phyloP scores from a whole-genome alignment of 2,797 vertebrate species.

The Pachyuromys duprasi region DNA sequence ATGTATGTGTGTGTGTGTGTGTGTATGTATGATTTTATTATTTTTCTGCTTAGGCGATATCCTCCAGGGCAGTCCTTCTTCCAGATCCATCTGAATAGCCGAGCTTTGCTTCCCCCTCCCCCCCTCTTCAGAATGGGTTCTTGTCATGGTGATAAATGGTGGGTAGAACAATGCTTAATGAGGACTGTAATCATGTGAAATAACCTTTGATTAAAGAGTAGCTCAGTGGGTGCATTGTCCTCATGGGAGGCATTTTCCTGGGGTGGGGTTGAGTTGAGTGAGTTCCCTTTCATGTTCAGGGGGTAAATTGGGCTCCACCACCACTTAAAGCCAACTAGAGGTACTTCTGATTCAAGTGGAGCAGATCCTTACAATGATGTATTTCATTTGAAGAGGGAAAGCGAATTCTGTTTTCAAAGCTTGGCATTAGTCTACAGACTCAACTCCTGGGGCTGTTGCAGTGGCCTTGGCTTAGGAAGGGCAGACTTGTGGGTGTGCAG shows the following conservation, averaged over 20 bases:
- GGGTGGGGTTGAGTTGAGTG: slow-evolving; percentile 40
- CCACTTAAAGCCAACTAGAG: slow-evolving; percentile 60
- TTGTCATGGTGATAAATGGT: slow-evolving; percentile 74
- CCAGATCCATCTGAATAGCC: slow-evolving; percentile 65
- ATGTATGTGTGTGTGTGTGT: too few species aligned
- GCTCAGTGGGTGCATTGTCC: slow-evolving; percentile 70
- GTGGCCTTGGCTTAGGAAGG: neutral
- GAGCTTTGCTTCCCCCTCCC: slow-evolving; percentile 31
- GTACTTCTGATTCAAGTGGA: slow-evolving; percentile 64
- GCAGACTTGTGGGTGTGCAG: neutral
- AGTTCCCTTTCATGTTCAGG: slow-evolving; percentile 60
- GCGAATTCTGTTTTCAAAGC: neutral
- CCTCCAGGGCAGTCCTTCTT: slow-evolving; percentile 74
- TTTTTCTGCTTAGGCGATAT: slow-evolving; percentile 79
- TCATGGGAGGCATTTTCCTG: slow-evolving; percentile 58
- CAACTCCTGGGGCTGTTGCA: neutral
- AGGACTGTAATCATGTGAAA: slow-evolving; percentile 76
- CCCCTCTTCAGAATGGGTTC: slow-evolving; percentile 68
- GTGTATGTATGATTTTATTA: neutral
- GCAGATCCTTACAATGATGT: slow-evolving; percentile 16
- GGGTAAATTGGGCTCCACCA: slow-evolving; percentile 70
- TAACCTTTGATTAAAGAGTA: slow-evolving; percentile 80
- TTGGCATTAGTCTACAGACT: neutral
- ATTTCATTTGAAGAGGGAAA: slow-evolving; percentile 48
- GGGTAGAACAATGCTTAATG: slow-evolving; percentile 73